These are phyloP conservation scores for Eidolon helvum DNA, from an alignment of 2,113 vertebrate species.

Conservation along the genomic window DNA sequence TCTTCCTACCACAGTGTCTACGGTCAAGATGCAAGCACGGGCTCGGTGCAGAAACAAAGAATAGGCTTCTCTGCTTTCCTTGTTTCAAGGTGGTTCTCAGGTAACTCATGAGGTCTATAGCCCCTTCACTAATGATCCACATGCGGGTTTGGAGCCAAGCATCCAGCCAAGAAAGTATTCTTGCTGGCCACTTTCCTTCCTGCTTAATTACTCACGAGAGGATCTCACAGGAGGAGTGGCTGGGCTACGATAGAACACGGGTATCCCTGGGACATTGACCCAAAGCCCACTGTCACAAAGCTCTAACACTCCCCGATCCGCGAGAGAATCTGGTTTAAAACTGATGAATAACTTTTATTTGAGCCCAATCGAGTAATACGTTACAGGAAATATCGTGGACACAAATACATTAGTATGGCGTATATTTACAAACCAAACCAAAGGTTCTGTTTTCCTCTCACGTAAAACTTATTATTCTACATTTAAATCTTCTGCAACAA, in stretches of 20 bases:
- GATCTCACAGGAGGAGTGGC: background rate
- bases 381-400: background rate
- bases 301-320: background rate
- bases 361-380: background rate
- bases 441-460: background rate
- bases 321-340: background rate
- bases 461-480: background rate
- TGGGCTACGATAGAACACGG: background rate
- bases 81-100: background rate
- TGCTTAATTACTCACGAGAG: background rate
- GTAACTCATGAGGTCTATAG: background rate
- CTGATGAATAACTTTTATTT: background rate
- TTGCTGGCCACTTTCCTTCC: background rate
- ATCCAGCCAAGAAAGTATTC: background rate
- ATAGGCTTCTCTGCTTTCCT: background rate
- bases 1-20: no score
- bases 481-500: background rate
- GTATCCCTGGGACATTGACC: background rate
- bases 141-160: background rate
- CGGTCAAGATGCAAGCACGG: background rate
- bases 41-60: background rate
- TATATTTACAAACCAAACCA: background rate
- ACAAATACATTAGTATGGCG: background rate
- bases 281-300: background rate
- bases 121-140: background rate